phyloP scores from a whole-genome alignment of 2,113 vertebrate species.

The Puffinus mauretanicus region DNA sequence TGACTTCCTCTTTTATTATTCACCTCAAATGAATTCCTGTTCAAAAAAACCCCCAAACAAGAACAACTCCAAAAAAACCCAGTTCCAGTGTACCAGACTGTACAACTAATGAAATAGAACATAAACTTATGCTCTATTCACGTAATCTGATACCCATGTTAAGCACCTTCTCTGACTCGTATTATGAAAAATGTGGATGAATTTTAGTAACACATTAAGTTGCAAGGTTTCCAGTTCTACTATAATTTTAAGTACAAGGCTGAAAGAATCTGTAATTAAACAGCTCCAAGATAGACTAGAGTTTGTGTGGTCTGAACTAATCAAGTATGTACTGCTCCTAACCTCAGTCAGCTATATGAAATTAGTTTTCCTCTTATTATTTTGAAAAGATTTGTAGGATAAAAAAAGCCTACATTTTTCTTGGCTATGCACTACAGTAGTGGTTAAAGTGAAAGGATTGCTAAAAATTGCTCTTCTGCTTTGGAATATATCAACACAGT shows the following conservation, averaged over 20 bases:
- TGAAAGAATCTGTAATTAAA: neutral
- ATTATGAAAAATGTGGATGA: neutral
- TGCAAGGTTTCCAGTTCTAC: neutral
- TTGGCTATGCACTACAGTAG: neutral
- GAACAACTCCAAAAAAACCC: neutral
- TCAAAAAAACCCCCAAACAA: neutral
- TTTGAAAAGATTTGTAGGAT: conserved; percentile 3
- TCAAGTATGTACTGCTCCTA: neutral
- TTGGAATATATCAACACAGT: neutral
- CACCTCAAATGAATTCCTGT: neutral
- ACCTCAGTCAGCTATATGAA: neutral
- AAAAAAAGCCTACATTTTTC: neutral
- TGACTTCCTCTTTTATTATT: neutral
- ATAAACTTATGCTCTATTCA: neutral
- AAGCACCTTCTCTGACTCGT: neutral
- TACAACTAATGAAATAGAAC: neutral
- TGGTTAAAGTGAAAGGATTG: neutral
- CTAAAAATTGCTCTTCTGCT: neutral
- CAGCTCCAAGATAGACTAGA: neutral
- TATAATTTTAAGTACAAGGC: neutral
- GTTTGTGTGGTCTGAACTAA: conserved; percentile 44
- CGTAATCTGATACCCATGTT: neutral
- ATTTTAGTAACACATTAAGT: neutral
- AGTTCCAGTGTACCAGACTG: neutral
- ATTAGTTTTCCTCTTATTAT: neutral